phyloP scores from a whole-genome alignment of 2,797 vertebrate genomes.

The Linurgus olivaceus region DNA sequence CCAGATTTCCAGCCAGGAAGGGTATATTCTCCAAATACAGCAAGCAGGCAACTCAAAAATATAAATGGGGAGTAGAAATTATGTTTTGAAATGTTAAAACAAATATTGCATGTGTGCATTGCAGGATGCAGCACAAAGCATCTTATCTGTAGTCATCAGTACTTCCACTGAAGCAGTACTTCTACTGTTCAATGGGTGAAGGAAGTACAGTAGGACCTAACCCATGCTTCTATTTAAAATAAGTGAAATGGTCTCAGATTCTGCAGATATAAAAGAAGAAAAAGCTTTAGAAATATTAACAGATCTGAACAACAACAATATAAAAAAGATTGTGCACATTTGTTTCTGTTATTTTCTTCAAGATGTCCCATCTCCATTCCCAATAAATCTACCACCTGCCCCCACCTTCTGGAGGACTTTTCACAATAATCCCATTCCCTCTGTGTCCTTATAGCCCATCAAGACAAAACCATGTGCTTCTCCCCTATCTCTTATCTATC shows the following conservation, averaged over 20 bases:
- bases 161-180: not conserved
- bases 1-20: not conserved
- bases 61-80: not conserved
- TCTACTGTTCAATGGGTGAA: not conserved
- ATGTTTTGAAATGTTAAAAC: not conserved
- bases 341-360: not conserved
- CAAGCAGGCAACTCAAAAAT: not conserved
- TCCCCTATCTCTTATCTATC: rapidly evolving
- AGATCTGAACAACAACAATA: not conserved
- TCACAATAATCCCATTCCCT: not conserved
- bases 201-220: not conserved
- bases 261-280: not conserved
- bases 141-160: not conserved
- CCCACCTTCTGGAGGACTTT: not conserved
- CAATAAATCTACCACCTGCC: not conserved
- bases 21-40: not conserved
- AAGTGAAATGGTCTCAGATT: not conserved
- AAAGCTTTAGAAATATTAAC: not conserved
- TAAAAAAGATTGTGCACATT: not conserved
- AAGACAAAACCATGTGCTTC: not conserved
- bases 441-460: not conserved
- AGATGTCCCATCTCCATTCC: not conserved
- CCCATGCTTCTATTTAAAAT: not conserved
- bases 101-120: not conserved
- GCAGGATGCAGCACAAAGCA: not conserved